Evolutionary conservation across 1,140 invertebrate genomes (phyloP), one percentile per base, ranked within the genome.

Genomic region (Gerris buenoi): DNA sequence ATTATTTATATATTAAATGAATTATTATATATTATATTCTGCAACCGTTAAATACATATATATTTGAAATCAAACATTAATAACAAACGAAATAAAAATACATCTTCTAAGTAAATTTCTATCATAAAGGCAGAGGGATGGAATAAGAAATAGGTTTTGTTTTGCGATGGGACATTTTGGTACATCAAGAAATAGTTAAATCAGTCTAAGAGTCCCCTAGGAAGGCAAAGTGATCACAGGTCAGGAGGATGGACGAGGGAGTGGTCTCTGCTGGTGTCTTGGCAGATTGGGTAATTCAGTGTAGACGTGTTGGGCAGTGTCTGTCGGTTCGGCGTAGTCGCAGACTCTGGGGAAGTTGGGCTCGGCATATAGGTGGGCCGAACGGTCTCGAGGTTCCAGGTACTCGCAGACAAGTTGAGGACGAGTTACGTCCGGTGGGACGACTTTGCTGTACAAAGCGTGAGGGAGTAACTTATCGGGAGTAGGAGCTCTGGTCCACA

Each of bases 271-370:
- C 25, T 46, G 33, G 33, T 46, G 5, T 18, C 33, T 46, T 83
- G 80, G 83, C 58, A 68, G 25, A 65, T 79, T 81, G 27, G 81
- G 78, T 64, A 88, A 78, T 75, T 89, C 87, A 1, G 86, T 85
- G 74, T 90, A 90, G 27, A 88, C 76, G 76, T 89, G 87, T 0
- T 85, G 77, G 13, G 83, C 81, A 3, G 79, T 80, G 75, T 88
- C 87, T 67, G 81, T 82, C 0, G 87, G 86, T 71, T 88, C 86
- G 23, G 86, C 84, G 75, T 89, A 89, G 69, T 88, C 87, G 69
- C 83, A 82, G 1, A 84, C 63, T 0, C 72, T 67, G 18, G 77
- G 75, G 25, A 28, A 59, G 58, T 23, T 56, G 29, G 63, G 70
- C 64, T 83, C 82, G 0, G 79, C 77, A 68, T 84, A 83, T 22